phyloP scores from a whole-genome alignment of 2,888 invertebrate genomes.

The Drosophila koepferae region DNA sequence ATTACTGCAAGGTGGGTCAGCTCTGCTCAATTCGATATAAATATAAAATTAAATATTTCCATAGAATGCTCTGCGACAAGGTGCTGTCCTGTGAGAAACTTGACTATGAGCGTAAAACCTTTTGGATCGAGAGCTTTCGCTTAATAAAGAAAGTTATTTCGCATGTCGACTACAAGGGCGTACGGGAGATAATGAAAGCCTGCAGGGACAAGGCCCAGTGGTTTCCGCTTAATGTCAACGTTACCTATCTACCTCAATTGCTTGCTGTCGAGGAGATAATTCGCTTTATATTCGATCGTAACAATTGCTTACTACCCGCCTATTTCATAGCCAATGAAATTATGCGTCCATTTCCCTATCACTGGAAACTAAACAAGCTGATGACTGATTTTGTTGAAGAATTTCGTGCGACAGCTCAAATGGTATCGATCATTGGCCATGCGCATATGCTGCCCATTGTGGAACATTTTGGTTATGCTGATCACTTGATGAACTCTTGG shows the following conservation, averaged over 20 bases:
- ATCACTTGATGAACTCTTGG: slow-evolving; percentile 96
- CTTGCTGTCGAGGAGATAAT: slow-evolving; percentile 93
- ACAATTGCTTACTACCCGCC: slow-evolving; percentile 95
- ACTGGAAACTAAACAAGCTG: slow-evolving; percentile 95
- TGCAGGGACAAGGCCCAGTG: slow-evolving; percentile 95
- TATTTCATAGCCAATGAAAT: slow-evolving; percentile 98
- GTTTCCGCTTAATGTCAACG: slow-evolving; percentile 92
- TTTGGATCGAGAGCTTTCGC: slow-evolving; percentile 95
- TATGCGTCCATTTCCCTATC: slow-evolving; percentile 90
- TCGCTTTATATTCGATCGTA: slow-evolving; percentile 95
- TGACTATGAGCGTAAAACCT: slow-evolving; percentile 91
- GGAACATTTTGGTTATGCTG: slow-evolving; percentile 95
- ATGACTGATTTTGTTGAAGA: slow-evolving; percentile 96
- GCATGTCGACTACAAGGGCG: slow-evolving; percentile 97
- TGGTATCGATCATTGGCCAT: slow-evolving; percentile 96
- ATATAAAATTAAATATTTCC: not conserved
- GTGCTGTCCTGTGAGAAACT: slow-evolving; percentile 93
- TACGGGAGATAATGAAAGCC: slow-evolving; percentile 95
- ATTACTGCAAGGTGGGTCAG: slow-evolving; percentile 90
- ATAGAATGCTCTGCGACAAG: slow-evolving; percentile 93
- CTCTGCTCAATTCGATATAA: not conserved
- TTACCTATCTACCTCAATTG: slow-evolving; percentile 92
- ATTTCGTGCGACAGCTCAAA: slow-evolving; percentile 96
- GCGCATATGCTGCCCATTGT: slow-evolving; percentile 97
- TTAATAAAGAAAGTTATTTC: slow-evolving; percentile 94